Evolutionary conservation across 2,113 vertebrate genomes (phyloP).

Genomic region (Pachycephala philippinensis): DNA sequence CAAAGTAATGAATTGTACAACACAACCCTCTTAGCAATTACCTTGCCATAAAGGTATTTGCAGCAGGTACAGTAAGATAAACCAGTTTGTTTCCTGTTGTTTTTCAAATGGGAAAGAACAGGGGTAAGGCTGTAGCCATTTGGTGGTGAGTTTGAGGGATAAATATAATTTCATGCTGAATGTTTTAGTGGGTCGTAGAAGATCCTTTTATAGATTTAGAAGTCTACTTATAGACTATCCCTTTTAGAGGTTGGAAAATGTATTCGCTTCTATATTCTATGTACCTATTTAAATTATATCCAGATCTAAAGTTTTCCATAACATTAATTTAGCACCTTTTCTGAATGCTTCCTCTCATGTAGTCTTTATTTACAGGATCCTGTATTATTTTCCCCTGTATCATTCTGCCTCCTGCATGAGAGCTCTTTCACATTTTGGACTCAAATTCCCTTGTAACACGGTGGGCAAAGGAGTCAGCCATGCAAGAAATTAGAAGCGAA

Average conservation of each 20-base stretch:
- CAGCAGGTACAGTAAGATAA: slow-evolving; percentile 6
- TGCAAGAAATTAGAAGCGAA: neutral
- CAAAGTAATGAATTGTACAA: neutral
- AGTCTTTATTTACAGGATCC: neutral
- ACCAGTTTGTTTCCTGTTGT: slow-evolving; percentile 4
- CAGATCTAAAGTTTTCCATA: neutral
- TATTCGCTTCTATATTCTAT: neutral
- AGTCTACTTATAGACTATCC: neutral
- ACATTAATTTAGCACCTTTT: neutral
- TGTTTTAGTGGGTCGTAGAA: neutral
- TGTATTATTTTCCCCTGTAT: neutral
- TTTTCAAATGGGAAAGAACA: neutral
- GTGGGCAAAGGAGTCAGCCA: neutral
- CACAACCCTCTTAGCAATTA: slow-evolving; percentile 4
- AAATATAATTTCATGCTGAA: neutral
- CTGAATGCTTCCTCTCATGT: neutral
- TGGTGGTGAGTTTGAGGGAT: neutral
- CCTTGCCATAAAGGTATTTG: slow-evolving; percentile 26
- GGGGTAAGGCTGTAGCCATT: neutral
- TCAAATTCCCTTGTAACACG: neutral
- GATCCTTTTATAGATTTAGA: neutral
- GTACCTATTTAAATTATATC: neutral
- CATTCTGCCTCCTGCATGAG: neutral
- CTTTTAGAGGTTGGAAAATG: neutral
- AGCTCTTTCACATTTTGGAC: neutral